Percentiles rank a stretch among this genome's conserved stretches.
phyloP scores from a whole-genome alignment of 2,113 vertebrate species.

The Urocynchramus pylzowi region DNA sequence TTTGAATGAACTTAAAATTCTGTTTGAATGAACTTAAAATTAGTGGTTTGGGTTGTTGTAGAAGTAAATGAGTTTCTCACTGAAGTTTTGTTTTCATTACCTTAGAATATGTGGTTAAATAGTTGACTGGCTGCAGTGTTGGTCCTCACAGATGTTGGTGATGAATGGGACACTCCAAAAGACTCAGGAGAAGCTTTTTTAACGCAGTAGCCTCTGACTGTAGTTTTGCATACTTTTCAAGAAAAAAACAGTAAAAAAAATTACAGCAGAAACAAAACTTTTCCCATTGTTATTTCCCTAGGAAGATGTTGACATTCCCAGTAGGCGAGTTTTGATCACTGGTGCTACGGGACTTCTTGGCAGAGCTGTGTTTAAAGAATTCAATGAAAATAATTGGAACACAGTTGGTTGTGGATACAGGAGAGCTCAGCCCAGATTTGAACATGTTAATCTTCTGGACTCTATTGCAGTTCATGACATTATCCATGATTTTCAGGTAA shows the following conservation, averaged over 20 bases:
- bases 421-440: conserved; percentile 85
- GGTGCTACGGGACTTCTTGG: conserved; percentile 93
- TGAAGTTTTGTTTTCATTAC: neutral
- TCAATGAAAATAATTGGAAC: conserved; percentile 82
- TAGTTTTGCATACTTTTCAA: neutral
- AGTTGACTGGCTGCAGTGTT: neutral
- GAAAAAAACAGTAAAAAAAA: neutral
- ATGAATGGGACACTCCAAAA: neutral
- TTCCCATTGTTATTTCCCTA: neutral
- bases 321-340: conserved; percentile 82
- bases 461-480: conserved; percentile 80
- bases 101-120: neutral
- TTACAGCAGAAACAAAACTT: neutral
- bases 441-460: conserved; percentile 87
- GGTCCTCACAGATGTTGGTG: neutral
- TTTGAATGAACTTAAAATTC: neutral
- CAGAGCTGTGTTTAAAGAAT: conserved; percentile 88
- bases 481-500: conserved; percentile 87
- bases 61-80: neutral
- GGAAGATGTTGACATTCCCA: conserved; percentile 80
- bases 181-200: neutral
- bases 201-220: neutral
- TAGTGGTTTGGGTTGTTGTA: neutral
- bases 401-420: conserved; percentile 84
- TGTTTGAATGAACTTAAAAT: neutral